A percentile compares a stretch with the other conserved stretches of the same genome.
These are phyloP conservation scores for Chloropsis cyanopogon DNA, from an alignment of 2,113 vertebrate species.

Conservation along the genomic window DNA sequence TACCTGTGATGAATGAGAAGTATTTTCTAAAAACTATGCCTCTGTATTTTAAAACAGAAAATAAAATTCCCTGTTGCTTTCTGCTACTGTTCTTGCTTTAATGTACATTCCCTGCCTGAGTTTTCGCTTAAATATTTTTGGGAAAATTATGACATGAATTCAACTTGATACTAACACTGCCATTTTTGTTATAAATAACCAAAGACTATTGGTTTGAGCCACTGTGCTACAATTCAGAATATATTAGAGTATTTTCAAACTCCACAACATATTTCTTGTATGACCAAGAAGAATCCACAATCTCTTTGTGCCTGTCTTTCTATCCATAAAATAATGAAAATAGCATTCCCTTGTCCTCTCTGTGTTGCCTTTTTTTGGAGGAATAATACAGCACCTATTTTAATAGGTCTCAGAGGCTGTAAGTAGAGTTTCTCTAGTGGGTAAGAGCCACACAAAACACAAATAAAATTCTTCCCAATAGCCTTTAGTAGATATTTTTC, in stretches of 20 bases:
- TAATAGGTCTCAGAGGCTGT: not conserved
- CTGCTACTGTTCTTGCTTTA: not conserved
- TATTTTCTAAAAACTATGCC: not conserved
- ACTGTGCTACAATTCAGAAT: not conserved
- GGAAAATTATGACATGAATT: not conserved
- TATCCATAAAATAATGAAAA: not conserved
- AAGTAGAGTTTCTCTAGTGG: not conserved
- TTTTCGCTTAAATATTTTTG: not conserved
- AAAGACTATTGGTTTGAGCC: not conserved
- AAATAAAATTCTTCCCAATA: not conserved
- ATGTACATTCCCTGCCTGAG: not conserved
- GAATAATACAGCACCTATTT: not conserved
- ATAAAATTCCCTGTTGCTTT: not conserved
- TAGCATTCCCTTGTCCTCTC: not conserved
- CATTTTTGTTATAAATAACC: not conserved
- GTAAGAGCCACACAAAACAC: not conserved
- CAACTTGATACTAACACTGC: not conserved
- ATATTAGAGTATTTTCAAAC: not conserved
- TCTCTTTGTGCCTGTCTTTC: not conserved
- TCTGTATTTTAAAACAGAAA: not conserved
- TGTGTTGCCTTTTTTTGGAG: not conserved
- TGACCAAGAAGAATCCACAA: not conserved
- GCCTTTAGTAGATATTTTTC: not conserved
- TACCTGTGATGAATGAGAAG: not conserved
- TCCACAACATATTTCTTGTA: not conserved